Base-by-base conservation (phyloP, 2,113 vertebrate species). In the Amia ocellicauda region DNA sequence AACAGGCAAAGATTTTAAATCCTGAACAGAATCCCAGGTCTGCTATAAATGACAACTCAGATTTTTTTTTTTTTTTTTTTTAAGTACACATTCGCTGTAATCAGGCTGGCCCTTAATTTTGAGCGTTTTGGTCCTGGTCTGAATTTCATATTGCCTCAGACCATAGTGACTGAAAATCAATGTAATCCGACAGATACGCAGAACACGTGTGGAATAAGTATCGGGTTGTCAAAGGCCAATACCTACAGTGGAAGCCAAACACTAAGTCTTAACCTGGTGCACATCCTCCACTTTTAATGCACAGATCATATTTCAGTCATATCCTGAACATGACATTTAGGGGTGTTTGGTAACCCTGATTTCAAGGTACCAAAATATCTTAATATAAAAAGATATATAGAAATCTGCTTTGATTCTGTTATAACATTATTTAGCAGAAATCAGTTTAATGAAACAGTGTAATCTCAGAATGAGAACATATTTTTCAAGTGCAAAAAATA, bases 81-180 rank as follows among this genome's bases (percentile, higher is more conserved):
- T 36, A 79, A 80, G 76, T 54, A 31, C 31, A 68, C 65, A 71
- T 77, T 68, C 63, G 66, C 74, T 51, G n/a, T 41, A 69, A 73
- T 63, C 65, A 72, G 60, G 23, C 51, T 20, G 24, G 20, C 16
- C 9, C 23, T 43, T 72, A 74, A 71, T 59, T 70, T 73, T 63
- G 72, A 23, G 57, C 10, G 63, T 43, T 23, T 45, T 65, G 73
- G 69, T 56, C 60, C 42, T 61, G 75, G 60, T 23, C 27, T 72
- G 63, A 74, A 78, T 65, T 78, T 77, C 69, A 78, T 75, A 68
- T 65, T 72, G 74, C 72, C 71, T 75, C 68, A 80, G 71, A 79
- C 79, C 81, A 67, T 58, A 20, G 56, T 51, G 78, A 79, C 76
- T 83, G 76, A 72, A 83, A 85, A 82, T 83, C 81, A 81, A 74